Conservation (phyloP, 2,113 vertebrate genomes). For the Platysternon megacephalum region DNA sequence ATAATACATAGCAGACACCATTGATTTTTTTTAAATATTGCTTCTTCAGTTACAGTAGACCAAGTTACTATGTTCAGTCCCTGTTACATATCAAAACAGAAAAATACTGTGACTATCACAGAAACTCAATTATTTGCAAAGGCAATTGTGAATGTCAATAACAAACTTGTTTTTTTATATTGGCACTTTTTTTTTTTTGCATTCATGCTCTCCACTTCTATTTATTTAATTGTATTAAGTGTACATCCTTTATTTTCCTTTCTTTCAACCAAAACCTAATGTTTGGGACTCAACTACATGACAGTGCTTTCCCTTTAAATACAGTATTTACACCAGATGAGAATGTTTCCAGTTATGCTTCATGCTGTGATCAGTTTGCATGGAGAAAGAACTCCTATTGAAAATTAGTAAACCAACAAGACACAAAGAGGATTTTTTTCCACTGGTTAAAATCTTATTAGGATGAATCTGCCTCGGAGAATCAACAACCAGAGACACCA, state of each 20-base stretch:
- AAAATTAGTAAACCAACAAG: slow-evolving; percentile 8
- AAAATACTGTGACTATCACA: neutral
- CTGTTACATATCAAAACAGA: neutral
- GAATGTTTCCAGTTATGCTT: slow-evolving; percentile 36
- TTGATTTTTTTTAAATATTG: neutral
- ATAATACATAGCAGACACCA: slow-evolving; percentile 23
- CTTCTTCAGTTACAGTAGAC: neutral
- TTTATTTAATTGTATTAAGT: neutral
- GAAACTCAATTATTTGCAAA: neutral
- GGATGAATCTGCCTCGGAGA: neutral
- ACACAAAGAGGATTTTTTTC: neutral
- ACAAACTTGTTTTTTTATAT: neutral
- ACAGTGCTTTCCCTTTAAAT: neutral
- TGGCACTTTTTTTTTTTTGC: neutral
- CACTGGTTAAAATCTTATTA: neutral
- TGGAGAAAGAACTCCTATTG: neutral
- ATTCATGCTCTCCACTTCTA: neutral
- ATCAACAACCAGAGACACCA: neutral
- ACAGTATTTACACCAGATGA: slow-evolving; percentile 32
- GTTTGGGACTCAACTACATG: neutral
- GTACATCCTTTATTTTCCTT: neutral
- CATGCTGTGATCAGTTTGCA: slow-evolving; percentile 24
- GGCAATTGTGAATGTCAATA: neutral
- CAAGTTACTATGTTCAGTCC: neutral
- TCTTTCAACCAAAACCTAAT: neutral